Conservation (phyloP, 2,797 vertebrate species). For the Potorous gilbertii region DNA sequence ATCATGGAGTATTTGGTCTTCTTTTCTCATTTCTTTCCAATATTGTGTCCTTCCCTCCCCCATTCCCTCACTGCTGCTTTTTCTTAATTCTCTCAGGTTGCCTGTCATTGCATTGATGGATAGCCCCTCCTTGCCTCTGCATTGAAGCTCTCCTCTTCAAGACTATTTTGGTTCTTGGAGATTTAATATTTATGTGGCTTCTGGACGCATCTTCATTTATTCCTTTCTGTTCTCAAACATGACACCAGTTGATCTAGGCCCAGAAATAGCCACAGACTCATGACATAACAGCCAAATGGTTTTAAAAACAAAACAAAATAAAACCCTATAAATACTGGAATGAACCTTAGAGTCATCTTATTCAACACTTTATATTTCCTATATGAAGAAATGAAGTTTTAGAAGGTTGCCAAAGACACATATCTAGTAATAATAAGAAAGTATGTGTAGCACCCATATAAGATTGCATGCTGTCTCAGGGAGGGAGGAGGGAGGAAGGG, state of each 20-base stretch:
- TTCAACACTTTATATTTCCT: background rate
- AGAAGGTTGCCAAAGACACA: background rate
- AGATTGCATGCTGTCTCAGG: no score
- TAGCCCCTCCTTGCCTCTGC: background rate
- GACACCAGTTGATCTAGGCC: background rate
- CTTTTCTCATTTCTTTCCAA: background rate
- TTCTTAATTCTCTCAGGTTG: background rate
- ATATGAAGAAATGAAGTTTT: background rate
- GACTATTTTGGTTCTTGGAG: background rate
- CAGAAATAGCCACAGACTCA: background rate
- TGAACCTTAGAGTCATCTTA: background rate
- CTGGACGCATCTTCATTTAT: background rate
- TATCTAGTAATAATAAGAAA: background rate
- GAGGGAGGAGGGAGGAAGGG: no score
- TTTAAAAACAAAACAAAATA: background rate
- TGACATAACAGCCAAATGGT: background rate
- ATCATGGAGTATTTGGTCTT: background rate
- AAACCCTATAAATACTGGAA: background rate
- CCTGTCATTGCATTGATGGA: background rate
- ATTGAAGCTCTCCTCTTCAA: background rate
- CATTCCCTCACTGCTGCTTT: background rate
- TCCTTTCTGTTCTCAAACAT: background rate
- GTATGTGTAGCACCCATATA: no score
- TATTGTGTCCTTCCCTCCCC: background rate
- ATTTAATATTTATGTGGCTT: constrained; percentile 40